These are phyloP conservation scores for Carettochelys insculpta DNA, from an alignment of 2,113 vertebrate genomes.

Conservation along the genomic window DNA sequence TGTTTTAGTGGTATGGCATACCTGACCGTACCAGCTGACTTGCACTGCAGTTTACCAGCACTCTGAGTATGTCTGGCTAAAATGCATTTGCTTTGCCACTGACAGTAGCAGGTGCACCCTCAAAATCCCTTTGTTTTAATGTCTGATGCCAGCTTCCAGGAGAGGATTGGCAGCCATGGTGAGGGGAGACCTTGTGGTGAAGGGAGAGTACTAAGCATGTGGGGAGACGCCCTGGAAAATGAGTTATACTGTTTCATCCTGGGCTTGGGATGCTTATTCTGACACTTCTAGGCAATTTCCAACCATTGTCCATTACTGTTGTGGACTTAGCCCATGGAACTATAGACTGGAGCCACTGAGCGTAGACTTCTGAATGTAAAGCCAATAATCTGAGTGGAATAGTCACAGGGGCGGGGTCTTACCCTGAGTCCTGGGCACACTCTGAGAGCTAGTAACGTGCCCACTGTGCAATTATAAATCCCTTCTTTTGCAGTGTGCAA, in stretches of 20 bases:
- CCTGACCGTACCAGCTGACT: no score
- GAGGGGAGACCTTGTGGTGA: background rate
- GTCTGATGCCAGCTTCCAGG: background rate
- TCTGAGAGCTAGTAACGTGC: background rate
- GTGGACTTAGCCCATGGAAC: background rate
- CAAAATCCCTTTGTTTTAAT: background rate
- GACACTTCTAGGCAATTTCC: background rate
- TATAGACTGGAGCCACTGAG: background rate
- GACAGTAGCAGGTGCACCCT: background rate
- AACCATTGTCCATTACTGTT: background rate
- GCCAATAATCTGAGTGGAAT: background rate
- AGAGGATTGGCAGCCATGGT: background rate
- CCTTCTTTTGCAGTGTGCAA: conserved; percentile 86
- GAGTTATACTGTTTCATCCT: background rate
- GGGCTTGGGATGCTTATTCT: background rate
- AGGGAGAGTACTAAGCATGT: no score
- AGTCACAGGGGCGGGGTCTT: background rate
- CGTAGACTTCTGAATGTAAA: background rate
- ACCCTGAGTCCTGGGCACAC: background rate
- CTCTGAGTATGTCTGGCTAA: background rate
- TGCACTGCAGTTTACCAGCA: no score
- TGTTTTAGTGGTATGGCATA: no score
- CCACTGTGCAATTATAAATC: background rate
- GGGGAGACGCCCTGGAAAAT: background rate
- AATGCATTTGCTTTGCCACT: background rate